These are phyloP conservation scores for Chrysotoxum bicinctum DNA, from an alignment of 2,888 invertebrate species.

Conservation along the genomic window DNA sequence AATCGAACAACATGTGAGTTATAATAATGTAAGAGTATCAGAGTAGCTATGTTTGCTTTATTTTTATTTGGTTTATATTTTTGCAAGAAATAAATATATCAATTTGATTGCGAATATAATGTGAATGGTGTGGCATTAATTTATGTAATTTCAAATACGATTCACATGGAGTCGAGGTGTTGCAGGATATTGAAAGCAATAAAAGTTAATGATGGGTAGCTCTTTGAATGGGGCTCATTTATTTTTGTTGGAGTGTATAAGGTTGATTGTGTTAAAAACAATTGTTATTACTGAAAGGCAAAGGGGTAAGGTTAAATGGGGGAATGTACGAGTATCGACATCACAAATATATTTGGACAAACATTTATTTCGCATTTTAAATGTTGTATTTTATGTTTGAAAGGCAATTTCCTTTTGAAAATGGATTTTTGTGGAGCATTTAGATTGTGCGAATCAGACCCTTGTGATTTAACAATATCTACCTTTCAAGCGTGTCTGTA, in stretches of 20 bases:
- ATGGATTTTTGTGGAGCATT: too few species aligned
- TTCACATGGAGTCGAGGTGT: conserved; percentile 30
- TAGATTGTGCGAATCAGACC: too few species aligned
- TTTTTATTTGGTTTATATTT: conserved; percentile 16
- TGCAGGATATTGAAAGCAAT: conserved; percentile 49
- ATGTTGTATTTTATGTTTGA: too few species aligned
- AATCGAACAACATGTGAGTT: conserved; percentile 51
- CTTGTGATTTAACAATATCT: too few species aligned
- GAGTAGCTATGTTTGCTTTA: neutral
- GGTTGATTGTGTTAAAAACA: conserved; percentile 22
- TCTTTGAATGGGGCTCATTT: conserved; percentile 15
- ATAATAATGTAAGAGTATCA: conserved; percentile 6
- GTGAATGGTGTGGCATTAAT: conserved; percentile 40
- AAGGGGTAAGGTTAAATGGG: neutral
- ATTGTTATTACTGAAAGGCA: neutral
- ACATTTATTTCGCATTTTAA: too few species aligned
- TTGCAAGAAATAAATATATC: conserved; percentile 44
- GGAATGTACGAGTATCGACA: neutral
- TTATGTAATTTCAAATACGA: conserved; percentile 38
- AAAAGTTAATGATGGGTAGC: conserved; percentile 53
- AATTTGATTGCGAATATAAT: conserved; percentile 55
- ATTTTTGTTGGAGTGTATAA: conserved; percentile 1
- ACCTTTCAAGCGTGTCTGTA: too few species aligned
- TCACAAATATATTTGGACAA: too few species aligned
- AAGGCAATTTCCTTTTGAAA: too few species aligned